A percentile compares a stretch with the other conserved stretches of the same genome.
phyloP scores from a whole-genome alignment of 2,797 vertebrate genomes.

The Sciurus carolinensis region DNA sequence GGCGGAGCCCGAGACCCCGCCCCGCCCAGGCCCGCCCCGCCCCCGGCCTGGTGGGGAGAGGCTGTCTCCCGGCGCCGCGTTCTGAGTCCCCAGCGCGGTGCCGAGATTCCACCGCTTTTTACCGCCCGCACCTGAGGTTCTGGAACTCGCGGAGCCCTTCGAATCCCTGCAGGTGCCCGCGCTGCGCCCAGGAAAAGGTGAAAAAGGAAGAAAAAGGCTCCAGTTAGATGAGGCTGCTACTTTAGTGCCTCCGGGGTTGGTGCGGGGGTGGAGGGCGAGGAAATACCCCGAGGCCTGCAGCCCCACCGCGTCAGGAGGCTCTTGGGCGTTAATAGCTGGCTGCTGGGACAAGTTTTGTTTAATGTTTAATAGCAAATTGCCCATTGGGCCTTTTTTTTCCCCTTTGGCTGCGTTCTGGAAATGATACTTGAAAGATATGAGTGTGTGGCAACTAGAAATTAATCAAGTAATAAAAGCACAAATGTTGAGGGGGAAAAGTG shows the following conservation, averaged over 20 bases:
- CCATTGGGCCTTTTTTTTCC: background rate
- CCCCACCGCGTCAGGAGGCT: background rate
- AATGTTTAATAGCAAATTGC: background rate
- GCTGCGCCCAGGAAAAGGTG: background rate
- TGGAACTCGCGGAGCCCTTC: background rate
- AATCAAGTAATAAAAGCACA: background rate
- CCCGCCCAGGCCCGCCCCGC: background rate
- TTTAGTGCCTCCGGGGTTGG: background rate
- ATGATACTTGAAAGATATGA: background rate
- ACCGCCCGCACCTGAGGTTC: rapidly evolving
- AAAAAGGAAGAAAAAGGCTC: background rate
- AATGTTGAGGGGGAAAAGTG: background rate
- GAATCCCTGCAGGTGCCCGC: background rate
- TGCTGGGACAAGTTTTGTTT: background rate
- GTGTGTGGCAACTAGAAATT: background rate
- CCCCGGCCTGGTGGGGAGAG: background rate
- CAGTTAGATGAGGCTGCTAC: background rate
- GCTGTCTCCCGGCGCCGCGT: no score
- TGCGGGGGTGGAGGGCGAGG: no score
- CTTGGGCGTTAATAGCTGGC: background rate
- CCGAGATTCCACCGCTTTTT: no score
- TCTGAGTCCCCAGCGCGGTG: rapidly evolving
- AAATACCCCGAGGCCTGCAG: background rate
- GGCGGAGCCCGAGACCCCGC: constrained; percentile 25
- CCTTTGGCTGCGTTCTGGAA: background rate